Conservation (phyloP, 2,797 vertebrate species). For the Dermochelys coriacea region DNA sequence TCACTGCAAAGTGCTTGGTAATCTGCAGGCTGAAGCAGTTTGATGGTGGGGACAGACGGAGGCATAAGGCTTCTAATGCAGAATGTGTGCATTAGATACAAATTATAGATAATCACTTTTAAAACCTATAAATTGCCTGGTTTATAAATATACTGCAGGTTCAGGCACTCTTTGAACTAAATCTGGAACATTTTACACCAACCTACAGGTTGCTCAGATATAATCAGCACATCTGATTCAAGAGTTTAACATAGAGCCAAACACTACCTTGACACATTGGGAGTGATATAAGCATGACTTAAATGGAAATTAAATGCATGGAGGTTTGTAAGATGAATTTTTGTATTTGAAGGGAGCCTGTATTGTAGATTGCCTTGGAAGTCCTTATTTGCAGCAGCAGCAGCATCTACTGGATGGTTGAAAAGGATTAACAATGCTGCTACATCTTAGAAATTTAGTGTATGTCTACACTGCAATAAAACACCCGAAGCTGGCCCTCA, state of each 20-base stretch:
- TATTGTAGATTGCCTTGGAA: background rate
- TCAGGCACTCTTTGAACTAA: background rate
- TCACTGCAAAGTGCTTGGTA: background rate
- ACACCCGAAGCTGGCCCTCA: background rate
- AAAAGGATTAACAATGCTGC: background rate
- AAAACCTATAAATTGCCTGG: background rate
- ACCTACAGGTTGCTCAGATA: background rate
- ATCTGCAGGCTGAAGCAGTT: background rate
- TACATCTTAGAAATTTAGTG: background rate
- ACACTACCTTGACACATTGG: background rate
- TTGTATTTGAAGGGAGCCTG: rapidly evolving
- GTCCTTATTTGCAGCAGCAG: background rate
- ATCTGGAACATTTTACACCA: background rate
- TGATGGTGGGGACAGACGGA: background rate
- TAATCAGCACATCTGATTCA: background rate
- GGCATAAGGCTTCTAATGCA: background rate
- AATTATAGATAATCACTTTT: background rate
- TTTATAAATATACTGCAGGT: background rate
- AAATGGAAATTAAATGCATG: background rate
- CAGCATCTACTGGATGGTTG: background rate
- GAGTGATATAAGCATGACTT: background rate
- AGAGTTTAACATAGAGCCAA: background rate
- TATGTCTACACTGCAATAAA: background rate
- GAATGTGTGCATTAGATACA: background rate
- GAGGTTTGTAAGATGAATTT: background rate